A percentile compares a stretch with the other conserved stretches of the same genome.
These are phyloP conservation scores for Anolis carolinensis DNA, from an alignment of 2,113 vertebrate species.

Conservation along the genomic window DNA sequence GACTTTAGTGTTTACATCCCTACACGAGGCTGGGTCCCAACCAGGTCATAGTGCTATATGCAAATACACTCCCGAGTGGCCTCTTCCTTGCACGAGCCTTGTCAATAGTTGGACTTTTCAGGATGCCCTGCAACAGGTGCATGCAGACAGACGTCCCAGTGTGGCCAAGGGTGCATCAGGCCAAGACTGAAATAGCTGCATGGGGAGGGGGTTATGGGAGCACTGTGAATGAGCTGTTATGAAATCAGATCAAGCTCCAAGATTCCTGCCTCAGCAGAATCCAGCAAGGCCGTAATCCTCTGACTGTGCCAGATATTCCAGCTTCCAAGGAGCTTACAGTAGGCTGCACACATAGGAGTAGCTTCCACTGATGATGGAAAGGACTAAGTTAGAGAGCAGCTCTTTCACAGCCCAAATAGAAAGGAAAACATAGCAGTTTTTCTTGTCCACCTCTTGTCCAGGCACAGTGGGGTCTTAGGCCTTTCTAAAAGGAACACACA, in stretches of 20 bases:
- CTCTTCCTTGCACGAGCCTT: not conserved
- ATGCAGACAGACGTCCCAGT: not conserved
- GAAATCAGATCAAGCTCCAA: not conserved
- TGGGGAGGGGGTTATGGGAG: not conserved
- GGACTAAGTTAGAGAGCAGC: rapidly evolving
- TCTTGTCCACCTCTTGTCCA: not conserved
- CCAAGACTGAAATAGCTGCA: conserved; percentile 20
- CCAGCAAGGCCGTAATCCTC: not conserved
- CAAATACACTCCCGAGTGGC: not conserved
- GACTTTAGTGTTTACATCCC: not conserved
- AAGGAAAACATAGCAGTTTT: rapidly evolving
- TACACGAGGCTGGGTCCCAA: not conserved
- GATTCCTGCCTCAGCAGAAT: not conserved
- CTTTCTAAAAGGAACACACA: not conserved
- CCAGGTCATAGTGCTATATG: not conserved
- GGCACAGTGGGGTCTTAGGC: conserved; percentile 1
- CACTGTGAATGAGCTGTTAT: conserved; percentile 31
- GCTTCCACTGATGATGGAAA: not conserved
- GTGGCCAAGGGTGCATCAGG: not conserved
- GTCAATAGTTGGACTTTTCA: not conserved
- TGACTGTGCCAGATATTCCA: not conserved
- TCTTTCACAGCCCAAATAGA: not conserved
- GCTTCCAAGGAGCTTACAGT: rapidly evolving
- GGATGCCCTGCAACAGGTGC: conserved; percentile 32
- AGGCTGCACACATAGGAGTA: not conserved